Percentiles rank a stretch among this genome's conserved stretches.
Conservation (phyloP, 2,888 invertebrate genomes). For the Rhopalosiphum nymphaeae region DNA sequence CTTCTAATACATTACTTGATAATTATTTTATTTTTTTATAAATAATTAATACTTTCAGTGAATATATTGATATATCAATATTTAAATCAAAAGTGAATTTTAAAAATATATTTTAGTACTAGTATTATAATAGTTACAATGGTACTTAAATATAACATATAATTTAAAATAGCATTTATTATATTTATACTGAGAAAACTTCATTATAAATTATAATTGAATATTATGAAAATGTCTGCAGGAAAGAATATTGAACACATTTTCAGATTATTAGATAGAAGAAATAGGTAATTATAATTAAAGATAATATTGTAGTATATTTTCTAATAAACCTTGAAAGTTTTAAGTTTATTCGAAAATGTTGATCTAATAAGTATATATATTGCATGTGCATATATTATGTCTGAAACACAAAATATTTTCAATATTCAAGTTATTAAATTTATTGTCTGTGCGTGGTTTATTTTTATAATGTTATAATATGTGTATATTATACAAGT, state of each 20-base stretch:
- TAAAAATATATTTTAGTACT: background rate
- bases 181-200: background rate
- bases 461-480: background rate
- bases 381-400: background rate
- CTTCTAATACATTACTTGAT: background rate
- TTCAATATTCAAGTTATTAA: background rate
- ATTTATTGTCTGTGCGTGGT: accelerated
- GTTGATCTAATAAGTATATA: background rate
- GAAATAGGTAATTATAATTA: background rate
- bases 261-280: background rate
- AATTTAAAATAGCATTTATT: background rate
- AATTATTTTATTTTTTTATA: background rate
- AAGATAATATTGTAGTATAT: background rate
- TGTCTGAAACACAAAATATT: background rate
- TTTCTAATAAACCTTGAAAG: background rate
- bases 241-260: background rate
- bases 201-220: background rate
- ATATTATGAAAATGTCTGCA: background rate
- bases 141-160: background rate
- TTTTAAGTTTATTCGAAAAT: background rate
- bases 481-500: background rate
- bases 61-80: background rate
- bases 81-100: background rate
- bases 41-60: background rate
- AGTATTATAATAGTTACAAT: background rate